A percentile compares a stretch with the other conserved stretches of the same genome.
These are phyloP conservation scores for Drosophila anomalata DNA, from an alignment of 2,888 invertebrate species.

Conservation along the genomic window DNA sequence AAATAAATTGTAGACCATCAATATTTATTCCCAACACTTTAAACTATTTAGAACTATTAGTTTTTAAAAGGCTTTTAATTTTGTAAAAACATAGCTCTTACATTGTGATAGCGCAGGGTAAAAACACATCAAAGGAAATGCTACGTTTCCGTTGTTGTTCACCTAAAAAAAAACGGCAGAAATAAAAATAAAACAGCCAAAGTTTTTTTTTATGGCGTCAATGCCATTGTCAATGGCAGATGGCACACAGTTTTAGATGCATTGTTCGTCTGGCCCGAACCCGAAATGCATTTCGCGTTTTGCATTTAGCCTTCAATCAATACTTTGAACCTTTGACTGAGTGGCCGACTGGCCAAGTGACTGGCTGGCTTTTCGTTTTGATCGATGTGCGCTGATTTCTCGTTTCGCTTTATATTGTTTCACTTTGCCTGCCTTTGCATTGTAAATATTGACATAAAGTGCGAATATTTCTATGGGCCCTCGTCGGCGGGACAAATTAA, in stretches of 20 bases:
- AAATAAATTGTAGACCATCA: no score
- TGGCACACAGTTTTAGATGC: conserved; percentile 60
- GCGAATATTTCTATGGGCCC: conserved; percentile 49
- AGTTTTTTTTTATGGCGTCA: conserved; percentile 49
- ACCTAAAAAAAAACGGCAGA: conserved; percentile 11
- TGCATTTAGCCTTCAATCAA: conserved; percentile 60
- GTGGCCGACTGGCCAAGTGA: conserved; percentile 36
- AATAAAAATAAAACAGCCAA: conserved; percentile 1
- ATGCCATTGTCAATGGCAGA: conserved; percentile 71
- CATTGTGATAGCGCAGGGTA: neutral
- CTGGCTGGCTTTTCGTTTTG: conserved; percentile 36
- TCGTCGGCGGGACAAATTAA: conserved; percentile 39
- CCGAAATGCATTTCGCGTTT: conserved; percentile 55
- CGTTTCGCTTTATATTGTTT: conserved; percentile 22
- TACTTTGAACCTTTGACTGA: conserved; percentile 59
- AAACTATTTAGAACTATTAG: no score
- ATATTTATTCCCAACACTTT: no score
- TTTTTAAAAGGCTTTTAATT: no score
- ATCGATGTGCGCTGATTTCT: conserved; percentile 54
- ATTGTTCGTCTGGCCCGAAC: conserved; percentile 43
- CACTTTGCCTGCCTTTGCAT: conserved; percentile 15
- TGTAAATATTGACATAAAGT: conserved; percentile 59
- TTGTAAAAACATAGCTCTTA: neutral
- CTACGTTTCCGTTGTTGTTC: conserved; percentile 57
- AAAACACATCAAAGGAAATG: conserved; percentile 24